Evolutionary conservation across 2,113 vertebrate species (phyloP), one percentile per base, ranked within the genome.

Genomic region (Pimephales promelas): DNA sequence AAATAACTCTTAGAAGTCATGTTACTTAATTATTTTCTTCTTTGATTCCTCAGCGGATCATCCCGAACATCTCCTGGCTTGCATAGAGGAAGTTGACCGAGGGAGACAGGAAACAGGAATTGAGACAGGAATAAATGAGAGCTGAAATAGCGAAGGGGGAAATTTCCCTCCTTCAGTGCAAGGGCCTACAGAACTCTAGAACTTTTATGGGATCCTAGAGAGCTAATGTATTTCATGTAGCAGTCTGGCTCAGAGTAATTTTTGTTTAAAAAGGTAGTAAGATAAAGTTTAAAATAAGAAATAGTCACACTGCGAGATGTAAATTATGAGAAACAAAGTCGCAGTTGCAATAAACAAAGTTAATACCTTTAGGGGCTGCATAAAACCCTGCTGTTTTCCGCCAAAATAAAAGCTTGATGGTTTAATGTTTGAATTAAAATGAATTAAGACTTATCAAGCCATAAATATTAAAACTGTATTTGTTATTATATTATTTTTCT

Each of bases 61-160:
- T n/a, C 83, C 43, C 31, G 54, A 72, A 45, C 71, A 71, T 81
- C 40, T 54, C 56, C 54, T 76, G 82, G 31, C 68, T 24, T 73
- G 71, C 40, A 81, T 57, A 84, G 85, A 91, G 92, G 92, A 94
- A 92, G 88, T 81, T 61, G 83, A 70, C 84, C 40, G 85, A 91
- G 82, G 86, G 92, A 89, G 87, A 90, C 90, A 93, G 92, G 93
- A 94, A 92, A 92, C 85, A 92, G 90, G 92, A 94, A 92, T 89
- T 68, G 84, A 89, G 86, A 85, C 89, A 88, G 89, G 90, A 93
- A 92, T 92, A 92, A 93, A 93, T 80, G 72, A 86, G 91, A 86
- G 91, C 88, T 89, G 88, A 92, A 93, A 90, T 87, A 90, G 88
- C 76, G 77, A 64, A 81, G 88, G 79, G 83, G 82, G 57, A 91